Evolutionary conservation across 1,140 invertebrate genomes (phyloP).

Genomic region (Hetaerina americana): DNA sequence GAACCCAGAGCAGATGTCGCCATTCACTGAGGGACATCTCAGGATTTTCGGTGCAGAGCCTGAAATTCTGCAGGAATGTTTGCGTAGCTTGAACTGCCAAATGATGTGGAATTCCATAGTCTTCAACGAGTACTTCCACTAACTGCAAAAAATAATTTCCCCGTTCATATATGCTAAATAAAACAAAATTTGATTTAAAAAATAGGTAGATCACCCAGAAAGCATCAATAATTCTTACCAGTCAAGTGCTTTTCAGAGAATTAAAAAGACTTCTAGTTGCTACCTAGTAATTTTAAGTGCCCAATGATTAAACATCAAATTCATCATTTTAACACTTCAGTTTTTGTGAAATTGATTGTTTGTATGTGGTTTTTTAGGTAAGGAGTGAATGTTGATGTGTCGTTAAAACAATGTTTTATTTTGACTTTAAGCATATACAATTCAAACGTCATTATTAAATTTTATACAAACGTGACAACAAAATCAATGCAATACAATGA

Average conservation of each 20-base stretch:
- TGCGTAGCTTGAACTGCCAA: slow-evolving; percentile 43
- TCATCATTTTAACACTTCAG: no score
- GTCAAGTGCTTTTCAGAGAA: no score
- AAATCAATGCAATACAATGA: no score
- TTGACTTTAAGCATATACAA: background rate
- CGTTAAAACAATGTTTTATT: background rate
- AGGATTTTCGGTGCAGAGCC: slow-evolving; percentile 61
- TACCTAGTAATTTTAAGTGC: no score
- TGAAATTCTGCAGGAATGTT: slow-evolving; percentile 55
- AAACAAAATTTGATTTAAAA: no score
- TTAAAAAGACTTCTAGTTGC: no score
- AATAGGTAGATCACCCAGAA: no score
- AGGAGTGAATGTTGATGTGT: background rate
- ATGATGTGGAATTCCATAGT: slow-evolving; percentile 48
- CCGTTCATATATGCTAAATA: no score
- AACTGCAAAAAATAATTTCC: slow-evolving; percentile 47
- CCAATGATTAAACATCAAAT: no score
- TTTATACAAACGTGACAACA: background rate
- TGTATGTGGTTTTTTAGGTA: no score
- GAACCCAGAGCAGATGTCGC: slow-evolving; percentile 58
- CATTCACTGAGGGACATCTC: slow-evolving; percentile 54
- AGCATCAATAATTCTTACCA: no score
- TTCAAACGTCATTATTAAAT: background rate
- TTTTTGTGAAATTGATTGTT: no score
- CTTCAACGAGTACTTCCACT: slow-evolving; percentile 44